Base-by-base conservation (phyloP, 1,140 invertebrate species). In the Ceratina japonica region DNA sequence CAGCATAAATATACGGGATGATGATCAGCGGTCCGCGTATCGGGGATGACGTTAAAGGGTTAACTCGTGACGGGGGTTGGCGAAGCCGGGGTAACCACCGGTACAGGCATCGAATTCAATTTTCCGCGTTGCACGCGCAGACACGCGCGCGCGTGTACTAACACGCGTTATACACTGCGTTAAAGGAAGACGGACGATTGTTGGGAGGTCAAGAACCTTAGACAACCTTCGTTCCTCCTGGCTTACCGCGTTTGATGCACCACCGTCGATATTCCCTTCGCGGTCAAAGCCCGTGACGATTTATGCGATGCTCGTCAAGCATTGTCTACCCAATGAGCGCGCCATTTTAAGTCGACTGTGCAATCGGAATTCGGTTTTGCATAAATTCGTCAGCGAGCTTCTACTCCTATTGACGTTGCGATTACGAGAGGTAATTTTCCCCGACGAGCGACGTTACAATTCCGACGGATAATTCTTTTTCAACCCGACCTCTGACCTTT, bases 31-130 rank as follows among this genome's bases (percentile, higher is more conserved):
- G n/a, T n/a, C n/a, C n/a, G n/a, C 62, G 66, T 52, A 79, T 66
- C 66, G 75, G 52, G 58, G 16, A 63, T 27, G 74, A 75, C 66
- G 58, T 84, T 75, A 63, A 16, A 44, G 76, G 61, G 68, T 80
- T 80, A 80, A 73, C 20, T 51, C 37, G 31, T 13, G 56, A 54
- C 18, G 5, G 54, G 72, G 44, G 68, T 44, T 20, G n/a, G n/a
- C n/a, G n/a, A n/a, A n/a, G n/a, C n/a, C n/a, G 56, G 58, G 22
- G 2, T 31, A 31, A 31, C 27, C 27, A 31, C n/a, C 12, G 68
- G 62, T 65, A 75, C 75, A 79, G 76, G 61, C 70, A 44, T 85
- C 84, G 83, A 75, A 85, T 85, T 84, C 51, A 81, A 85, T 85
- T 85, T 85, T 82, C 79, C n/a, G 63, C 75, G 66, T 27, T 69